Base-by-base conservation (phyloP, 2,888 invertebrate species). In the Leptinotarsa peninsularis region DNA sequence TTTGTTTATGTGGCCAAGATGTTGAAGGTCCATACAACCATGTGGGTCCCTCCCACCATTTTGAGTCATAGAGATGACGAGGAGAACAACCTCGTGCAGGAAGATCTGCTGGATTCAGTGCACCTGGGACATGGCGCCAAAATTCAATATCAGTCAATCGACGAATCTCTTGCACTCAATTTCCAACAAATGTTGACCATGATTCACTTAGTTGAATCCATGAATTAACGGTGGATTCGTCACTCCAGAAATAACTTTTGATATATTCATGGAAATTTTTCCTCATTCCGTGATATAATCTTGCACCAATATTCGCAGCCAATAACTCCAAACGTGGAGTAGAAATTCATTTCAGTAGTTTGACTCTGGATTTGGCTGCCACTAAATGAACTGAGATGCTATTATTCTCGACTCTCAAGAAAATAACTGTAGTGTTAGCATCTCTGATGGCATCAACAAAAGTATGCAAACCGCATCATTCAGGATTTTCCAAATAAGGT, bases 11-110 rank as follows among this genome's bases (percentile, higher is more conserved):
- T 3, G 77, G 69, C 73, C 75, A 75, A 4, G 17, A 33, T 7
- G 1, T 33, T 33, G n/a, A 21, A 15, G 84, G 85, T 15, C 85
- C 84, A 77, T 81, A 78, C 86, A 84, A 86, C 85, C 85, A 86
- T 79, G 73, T 67, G 7, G 82, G 80, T 14, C 14, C 60, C 49
- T 84, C 74, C 86, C 27, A 77, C 18, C 33, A 33, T 33, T 33
- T 33, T 33, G 7, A 33, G 2, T 33, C 33, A 75, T 27, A 27
- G 27, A 27, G 27, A 27, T 27, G 27, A 27, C 27, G 27, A 27
- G 27, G 27, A 27, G 27, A 27, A 27, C 4, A 4, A 27, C 4
- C 27, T 27, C 27, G 27, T 27, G 27, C 0, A 27, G 27, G 27
- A 27, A 27, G 0, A 27, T 86, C 85, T 3, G 85, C 85, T 13